Percentiles rank a stretch among this genome's conserved stretches.
Conservation (phyloP, 1,140 invertebrate species). For the Ruditapes philippinarum region DNA sequence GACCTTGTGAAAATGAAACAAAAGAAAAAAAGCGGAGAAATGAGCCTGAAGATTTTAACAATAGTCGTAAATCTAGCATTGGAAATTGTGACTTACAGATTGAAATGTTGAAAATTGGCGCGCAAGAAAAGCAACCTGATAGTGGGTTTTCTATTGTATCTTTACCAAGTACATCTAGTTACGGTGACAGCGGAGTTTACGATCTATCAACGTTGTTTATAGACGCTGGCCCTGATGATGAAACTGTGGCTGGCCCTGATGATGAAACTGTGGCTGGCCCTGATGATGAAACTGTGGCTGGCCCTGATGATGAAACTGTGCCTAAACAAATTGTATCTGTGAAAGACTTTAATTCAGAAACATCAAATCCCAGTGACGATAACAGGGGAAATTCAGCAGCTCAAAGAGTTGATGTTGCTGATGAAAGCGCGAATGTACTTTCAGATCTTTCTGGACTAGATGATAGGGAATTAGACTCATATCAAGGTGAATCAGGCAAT, state of each 20-base stretch:
- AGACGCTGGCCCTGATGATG: neutral
- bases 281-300: no score
- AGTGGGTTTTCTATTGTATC: neutral
- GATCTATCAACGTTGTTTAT: neutral
- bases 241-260: neutral
- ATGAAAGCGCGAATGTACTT: no score
- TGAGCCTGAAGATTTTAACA: neutral
- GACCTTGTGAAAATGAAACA: neutral
- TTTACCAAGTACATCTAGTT: neutral
- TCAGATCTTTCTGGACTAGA: no score
- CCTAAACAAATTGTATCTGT: no score
- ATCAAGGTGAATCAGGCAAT: no score
- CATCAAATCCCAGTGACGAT: no score
- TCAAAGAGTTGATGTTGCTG: no score
- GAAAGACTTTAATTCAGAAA: no score
- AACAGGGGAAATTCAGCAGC: no score
- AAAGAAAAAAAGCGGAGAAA: neutral
- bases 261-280: no score
- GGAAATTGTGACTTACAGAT: slow-evolving; percentile 9
- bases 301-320: no score
- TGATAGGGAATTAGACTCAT: no score
- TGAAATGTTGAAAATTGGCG: neutral
- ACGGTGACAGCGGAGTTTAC: neutral
- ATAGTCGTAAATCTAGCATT: neutral
- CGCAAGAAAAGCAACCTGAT: neutral